A percentile compares a stretch with the other conserved stretches of the same genome.
Conservation (phyloP, 2,113 vertebrate genomes). For the Ginglymostoma cirratum region DNA sequence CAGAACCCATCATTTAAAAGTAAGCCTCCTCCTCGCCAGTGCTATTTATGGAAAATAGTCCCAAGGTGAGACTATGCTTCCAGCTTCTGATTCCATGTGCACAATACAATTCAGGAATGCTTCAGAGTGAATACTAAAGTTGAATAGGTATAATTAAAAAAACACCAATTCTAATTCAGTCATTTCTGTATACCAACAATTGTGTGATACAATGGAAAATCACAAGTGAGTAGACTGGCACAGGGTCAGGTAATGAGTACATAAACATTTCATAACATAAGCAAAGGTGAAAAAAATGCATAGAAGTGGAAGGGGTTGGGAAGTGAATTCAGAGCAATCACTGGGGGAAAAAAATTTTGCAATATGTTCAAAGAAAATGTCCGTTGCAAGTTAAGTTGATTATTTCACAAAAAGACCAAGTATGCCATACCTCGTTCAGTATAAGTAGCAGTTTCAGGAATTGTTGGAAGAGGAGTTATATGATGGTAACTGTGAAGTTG, state of each 20-base stretch:
- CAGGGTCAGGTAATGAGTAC: neutral
- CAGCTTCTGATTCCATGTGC: neutral
- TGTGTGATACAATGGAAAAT: neutral
- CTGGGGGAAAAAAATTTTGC: neutral
- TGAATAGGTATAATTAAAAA: neutral
- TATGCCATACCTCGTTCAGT: neutral
- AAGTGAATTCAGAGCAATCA: neutral
- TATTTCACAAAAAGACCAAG: neutral
- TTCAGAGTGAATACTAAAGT: neutral
- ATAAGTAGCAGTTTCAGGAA: slow-evolving; percentile 74
- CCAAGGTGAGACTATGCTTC: neutral
- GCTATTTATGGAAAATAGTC: neutral
- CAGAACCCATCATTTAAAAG: neutral
- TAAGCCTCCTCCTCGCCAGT: neutral
- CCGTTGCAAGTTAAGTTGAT: neutral
- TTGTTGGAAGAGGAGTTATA: slow-evolving; percentile 88
- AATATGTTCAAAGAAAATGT: neutral
- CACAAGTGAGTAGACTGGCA: neutral
- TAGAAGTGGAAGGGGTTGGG: neutral
- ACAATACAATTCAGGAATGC: neutral
- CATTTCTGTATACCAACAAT: neutral
- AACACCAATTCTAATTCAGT: neutral
- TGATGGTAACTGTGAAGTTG: slow-evolving; percentile 90
- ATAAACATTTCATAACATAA: too few species aligned
- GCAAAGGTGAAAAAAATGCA: neutral